Percentiles rank a stretch among this genome's conserved stretches.
Evolutionary conservation across 2,113 vertebrate genomes (phyloP).

Genomic region (Pithys albifrons): DNA sequence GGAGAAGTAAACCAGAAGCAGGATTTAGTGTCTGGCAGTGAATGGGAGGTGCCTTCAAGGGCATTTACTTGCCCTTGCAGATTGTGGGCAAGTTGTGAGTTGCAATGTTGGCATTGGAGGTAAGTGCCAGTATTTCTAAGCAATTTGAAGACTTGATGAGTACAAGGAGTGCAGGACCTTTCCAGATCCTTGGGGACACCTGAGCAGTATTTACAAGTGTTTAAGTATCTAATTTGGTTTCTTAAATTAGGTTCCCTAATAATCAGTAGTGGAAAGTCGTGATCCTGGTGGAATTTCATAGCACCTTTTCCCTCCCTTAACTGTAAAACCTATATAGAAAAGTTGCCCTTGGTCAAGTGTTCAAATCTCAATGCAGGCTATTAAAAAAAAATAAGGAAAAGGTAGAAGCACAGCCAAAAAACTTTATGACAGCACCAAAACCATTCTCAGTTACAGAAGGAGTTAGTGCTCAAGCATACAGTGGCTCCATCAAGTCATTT

Average conservation of each 20-base stretch:
- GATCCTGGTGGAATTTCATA: background rate
- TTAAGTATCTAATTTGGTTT: background rate
- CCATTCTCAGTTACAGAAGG: background rate
- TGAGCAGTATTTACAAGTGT: background rate
- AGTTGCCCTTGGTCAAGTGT: background rate
- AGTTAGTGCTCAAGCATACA: accelerated
- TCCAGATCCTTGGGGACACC: background rate
- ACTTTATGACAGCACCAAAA: background rate
- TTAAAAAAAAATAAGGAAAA: background rate
- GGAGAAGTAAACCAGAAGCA: background rate
- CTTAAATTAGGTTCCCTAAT: background rate
- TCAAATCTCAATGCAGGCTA: background rate
- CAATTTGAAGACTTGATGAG: background rate
- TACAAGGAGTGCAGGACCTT: background rate
- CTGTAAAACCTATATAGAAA: background rate
- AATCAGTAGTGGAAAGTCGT: background rate
- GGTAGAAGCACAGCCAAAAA: background rate
- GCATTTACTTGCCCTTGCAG: background rate
- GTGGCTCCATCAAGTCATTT: background rate
- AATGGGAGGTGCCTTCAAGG: background rate
- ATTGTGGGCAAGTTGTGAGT: background rate
- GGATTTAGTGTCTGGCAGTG: background rate
- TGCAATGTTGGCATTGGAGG: background rate
- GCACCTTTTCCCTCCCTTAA: background rate
- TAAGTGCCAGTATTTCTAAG: background rate